phyloP scores from a whole-genome alignment of 2,797 vertebrate genomes.

The Dendrocincla tyrannina region DNA sequence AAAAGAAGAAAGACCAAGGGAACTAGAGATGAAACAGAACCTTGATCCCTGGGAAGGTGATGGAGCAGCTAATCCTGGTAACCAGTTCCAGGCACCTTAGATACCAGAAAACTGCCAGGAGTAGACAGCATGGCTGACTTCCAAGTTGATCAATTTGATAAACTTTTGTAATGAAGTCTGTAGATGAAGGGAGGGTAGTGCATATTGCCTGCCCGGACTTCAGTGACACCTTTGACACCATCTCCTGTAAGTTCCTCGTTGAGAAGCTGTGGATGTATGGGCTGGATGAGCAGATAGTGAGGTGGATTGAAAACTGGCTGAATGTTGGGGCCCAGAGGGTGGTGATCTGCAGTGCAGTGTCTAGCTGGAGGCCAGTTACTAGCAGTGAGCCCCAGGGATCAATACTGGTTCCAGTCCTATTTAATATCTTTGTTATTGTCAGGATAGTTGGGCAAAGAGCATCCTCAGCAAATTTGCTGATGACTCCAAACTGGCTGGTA shows the following conservation, averaged over 20 bases:
- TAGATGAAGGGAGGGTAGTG: not conserved
- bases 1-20: not conserved
- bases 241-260: not conserved
- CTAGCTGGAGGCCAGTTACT: not conserved
- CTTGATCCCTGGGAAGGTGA: not conserved
- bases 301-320: not conserved
- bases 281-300: not conserved
- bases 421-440: not conserved
- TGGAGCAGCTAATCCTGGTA: not conserved
- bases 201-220: not conserved
- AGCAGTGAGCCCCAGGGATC: not conserved
- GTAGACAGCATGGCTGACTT: not conserved
- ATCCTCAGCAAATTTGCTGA: not conserved
- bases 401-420: not conserved
- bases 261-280: not conserved
- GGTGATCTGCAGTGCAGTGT: fast-evolving
- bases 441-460: not conserved
- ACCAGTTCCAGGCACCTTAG: not conserved
- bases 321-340: fast-evolving
- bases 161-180: not conserved
- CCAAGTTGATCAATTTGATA: not conserved
- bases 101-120: not conserved
- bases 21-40: not conserved
- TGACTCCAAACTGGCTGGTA: not conserved
- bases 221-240: not conserved